Conservation (phyloP, 2,113 vertebrate species). For the Pseudorectes ferrugineus region DNA sequence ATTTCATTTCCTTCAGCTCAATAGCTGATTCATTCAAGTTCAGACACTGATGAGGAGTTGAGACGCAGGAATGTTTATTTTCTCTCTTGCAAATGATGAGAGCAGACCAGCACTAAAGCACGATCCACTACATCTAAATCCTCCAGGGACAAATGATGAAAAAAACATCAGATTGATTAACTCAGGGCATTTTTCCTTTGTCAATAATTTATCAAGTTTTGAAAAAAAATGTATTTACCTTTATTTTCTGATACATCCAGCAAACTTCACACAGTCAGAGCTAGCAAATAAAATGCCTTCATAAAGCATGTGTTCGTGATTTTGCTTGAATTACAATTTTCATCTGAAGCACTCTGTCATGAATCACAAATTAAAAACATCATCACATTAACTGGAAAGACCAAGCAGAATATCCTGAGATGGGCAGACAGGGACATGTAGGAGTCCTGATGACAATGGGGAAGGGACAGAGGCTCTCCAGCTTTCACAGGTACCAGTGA, state of each 20-base stretch:
- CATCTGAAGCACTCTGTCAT: background rate
- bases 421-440: background rate
- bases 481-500: background rate
- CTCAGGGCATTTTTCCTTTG: background rate
- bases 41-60: slow-evolving; percentile 3
- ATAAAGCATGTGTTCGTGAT: background rate
- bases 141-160: background rate
- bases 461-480: background rate
- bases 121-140: background rate
- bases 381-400: background rate
- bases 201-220: background rate
- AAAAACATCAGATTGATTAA: slow-evolving; percentile 14
- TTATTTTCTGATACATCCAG: background rate
- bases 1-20: slow-evolving; percentile 37
- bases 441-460: background rate
- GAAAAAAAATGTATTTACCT: background rate
- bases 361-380: background rate
- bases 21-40: slow-evolving; percentile 17
- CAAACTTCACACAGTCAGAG: background rate
- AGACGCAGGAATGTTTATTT: slow-evolving; percentile 22
- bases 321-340: background rate
- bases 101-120: background rate
- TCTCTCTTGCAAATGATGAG: background rate
- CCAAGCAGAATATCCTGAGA: background rate
- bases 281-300: background rate